Percentiles rank a stretch among this genome's conserved stretches.
Evolutionary conservation across 2,113 vertebrate species (phyloP).

Genomic region (Probosciger aterrimus): DNA sequence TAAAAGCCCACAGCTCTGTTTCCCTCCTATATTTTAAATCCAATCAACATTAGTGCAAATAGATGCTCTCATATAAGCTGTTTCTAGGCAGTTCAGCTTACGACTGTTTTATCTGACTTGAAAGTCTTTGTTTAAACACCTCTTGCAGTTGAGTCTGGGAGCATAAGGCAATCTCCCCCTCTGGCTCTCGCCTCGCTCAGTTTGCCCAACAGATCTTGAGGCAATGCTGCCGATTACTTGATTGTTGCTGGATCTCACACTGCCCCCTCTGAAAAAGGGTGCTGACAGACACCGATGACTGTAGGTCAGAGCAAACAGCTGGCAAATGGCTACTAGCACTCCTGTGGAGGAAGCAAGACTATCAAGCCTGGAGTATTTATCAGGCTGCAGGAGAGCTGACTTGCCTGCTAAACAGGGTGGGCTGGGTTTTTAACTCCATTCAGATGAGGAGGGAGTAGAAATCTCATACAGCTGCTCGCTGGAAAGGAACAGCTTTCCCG

Average conservation of each 20-base stretch:
- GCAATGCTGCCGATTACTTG: not conserved
- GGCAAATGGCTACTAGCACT: not conserved
- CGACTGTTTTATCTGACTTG: not conserved
- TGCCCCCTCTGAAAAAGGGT: not conserved
- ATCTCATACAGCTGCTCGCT: not conserved
- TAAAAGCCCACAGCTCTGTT: not conserved
- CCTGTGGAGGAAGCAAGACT: not conserved
- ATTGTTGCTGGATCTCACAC: not conserved
- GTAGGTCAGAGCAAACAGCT: conserved; percentile 45
- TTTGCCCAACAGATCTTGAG: not conserved
- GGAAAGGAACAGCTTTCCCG: conserved; percentile 40
- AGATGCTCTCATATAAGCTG: not conserved
- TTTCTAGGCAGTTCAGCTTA: not conserved
- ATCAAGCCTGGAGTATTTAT: conserved; percentile 35
- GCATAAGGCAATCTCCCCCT: not conserved
- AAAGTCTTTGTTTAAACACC: not conserved
- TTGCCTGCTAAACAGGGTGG: conserved; percentile 42
- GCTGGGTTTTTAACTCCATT: not conserved
- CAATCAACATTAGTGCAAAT: not conserved
- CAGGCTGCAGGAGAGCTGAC: conserved; percentile 28
- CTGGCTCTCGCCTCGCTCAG: not conserved
- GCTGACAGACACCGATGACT: not conserved
- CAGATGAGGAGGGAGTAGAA: not conserved
- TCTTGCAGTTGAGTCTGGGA: not conserved
- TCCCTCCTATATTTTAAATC: not conserved